Evolutionary conservation across 37 sponge, comb jelly and placozoan genomes (phyloP).

Genomic region (Chondrilla cf. caribensis): DNA sequence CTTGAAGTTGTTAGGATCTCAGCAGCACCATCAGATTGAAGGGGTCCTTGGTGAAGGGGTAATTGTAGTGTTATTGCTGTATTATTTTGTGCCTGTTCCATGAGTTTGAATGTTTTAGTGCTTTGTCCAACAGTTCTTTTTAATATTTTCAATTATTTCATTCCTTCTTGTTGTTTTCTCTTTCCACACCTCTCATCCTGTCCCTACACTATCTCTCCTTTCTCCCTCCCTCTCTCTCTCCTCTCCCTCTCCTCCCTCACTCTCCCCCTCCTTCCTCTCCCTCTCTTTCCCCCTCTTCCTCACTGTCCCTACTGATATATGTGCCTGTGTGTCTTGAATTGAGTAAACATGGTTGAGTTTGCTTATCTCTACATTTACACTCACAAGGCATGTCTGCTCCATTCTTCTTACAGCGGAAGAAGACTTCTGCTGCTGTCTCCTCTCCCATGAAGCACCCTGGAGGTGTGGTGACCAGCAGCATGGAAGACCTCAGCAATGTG

Average conservation of each 20-base stretch:
- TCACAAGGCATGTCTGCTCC: no score
- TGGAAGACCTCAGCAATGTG: background rate
- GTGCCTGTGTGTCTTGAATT: background rate
- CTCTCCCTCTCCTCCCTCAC: background rate
- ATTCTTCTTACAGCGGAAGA: slow-evolving; percentile 3
- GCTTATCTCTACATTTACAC: no score
- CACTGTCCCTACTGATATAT: no score
- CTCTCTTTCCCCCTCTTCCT: background rate
- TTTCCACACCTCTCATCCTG: no score
- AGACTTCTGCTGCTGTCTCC: background rate
- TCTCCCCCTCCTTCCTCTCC: background rate
- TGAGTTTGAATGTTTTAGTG: no score
- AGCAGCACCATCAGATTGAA: no score
- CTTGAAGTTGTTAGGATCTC: background rate
- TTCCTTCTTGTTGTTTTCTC: no score
- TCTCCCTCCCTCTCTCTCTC: background rate
- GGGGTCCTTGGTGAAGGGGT: no score
- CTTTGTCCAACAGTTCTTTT: no score
- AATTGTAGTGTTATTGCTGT: background rate
- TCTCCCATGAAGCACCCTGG: background rate
- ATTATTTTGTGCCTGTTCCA: background rate
- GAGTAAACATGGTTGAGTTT: no score
- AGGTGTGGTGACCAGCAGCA: slow-evolving; percentile 2
- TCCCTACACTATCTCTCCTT: no score
- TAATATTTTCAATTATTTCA: no score